phyloP scores from a whole-genome alignment of 2,888 invertebrate species.

The Himalopsyche japonica region DNA sequence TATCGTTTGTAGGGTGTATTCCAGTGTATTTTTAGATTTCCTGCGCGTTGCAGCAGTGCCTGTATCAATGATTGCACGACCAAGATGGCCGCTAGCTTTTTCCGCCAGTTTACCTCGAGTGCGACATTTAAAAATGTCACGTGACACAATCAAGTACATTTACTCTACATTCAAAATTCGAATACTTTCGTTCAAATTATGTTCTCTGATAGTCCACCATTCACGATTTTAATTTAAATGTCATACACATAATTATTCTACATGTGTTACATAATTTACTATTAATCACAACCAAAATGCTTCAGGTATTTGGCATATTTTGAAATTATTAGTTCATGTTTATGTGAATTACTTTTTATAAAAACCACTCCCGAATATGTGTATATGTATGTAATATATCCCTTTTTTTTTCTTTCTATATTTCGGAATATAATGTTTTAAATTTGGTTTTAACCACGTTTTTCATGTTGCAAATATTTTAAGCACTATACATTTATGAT shows the following conservation, averaged over 20 bases:
- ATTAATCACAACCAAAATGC: neutral
- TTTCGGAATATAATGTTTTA: neutral
- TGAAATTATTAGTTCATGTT: neutral
- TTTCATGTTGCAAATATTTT: neutral
- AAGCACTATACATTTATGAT: neutral
- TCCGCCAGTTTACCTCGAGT: constrained; percentile 1
- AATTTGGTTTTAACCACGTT: neutral
- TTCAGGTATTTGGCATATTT: neutral
- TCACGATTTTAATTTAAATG: neutral
- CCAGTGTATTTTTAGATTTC: neutral
- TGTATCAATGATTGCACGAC: neutral
- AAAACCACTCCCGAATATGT: neutral
- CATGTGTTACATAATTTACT: neutral
- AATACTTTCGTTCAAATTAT: neutral
- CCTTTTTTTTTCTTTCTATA: too few relatives aligned
- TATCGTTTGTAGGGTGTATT: neutral
- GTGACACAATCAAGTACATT: neutral
- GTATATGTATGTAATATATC: too few relatives aligned
- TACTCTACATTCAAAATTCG: neutral
- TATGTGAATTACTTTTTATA: neutral
- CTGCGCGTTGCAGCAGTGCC: neutral
- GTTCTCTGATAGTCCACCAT: neutral
- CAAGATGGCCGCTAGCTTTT: neutral
- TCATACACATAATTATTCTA: neutral
- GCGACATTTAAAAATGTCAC: neutral